These are phyloP conservation scores for Camponotus pennsylvanicus DNA, from an alignment of 1,140 invertebrate genomes.

Conservation along the genomic window DNA sequence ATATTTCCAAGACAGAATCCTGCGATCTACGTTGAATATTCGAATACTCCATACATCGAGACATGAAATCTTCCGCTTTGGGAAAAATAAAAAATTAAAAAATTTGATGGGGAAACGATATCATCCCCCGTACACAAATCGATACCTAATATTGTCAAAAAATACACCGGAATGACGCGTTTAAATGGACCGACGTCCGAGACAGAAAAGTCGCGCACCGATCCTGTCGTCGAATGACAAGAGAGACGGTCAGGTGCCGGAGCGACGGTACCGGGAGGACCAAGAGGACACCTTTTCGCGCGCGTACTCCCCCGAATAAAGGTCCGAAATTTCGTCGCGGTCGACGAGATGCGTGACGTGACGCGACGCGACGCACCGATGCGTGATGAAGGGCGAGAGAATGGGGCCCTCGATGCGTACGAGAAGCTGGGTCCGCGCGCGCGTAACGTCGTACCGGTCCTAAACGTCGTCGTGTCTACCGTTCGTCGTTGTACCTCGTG, in stretches of 20 bases:
- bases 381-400: constrained; percentile 46
- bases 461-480: constrained; percentile 70
- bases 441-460: constrained; percentile 66
- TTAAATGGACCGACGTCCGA: constrained; percentile 1
- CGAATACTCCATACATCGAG: background rate
- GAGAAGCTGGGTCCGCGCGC: constrained; percentile 61
- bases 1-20: constrained; percentile 3
- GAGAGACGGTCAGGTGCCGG: background rate
- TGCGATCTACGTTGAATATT: background rate
- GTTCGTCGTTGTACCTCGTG: constrained; percentile 81
- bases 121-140: constrained; percentile 7
- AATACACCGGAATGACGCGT: background rate
- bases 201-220: constrained; percentile 11
- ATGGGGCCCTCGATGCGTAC: constrained; percentile 50
- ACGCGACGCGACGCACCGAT: constrained; percentile 40
- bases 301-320: background rate
- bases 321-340: constrained; percentile 45
- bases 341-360: constrained; percentile 11
- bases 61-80: background rate
- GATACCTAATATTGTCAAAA: background rate
- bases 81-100: too few species aligned
- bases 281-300: constrained; percentile 10
- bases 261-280: background rate
- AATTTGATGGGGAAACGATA: background rate
- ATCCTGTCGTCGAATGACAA: constrained; percentile 19